Base-by-base conservation (phyloP, 2,888 invertebrate genomes). In the Nomada hirtipes region DNA sequence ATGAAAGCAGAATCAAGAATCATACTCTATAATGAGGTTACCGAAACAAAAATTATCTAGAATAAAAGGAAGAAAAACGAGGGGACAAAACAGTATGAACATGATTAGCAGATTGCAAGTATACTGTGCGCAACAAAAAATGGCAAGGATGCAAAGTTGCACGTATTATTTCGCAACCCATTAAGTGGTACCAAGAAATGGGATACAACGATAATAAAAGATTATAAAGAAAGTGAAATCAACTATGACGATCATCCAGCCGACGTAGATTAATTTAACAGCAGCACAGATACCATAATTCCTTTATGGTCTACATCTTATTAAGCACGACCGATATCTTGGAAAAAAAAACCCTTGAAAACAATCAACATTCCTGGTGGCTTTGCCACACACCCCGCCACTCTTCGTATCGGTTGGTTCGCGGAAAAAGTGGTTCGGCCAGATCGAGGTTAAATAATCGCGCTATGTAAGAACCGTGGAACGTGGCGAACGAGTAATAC, bases 381-480 rank as follows among this genome's bases (percentile, higher is more conserved):
- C 55, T 52, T 26, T 29, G 13, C 36, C 26, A 10, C 36, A 29
- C 36, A 65, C 23, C 13, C 59, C n/a, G 11, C n/a, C 59, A 4
- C 36, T 7, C 55, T 20, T 36, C 1, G 4, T 53, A 42, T 52
- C 2, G 26, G 9, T 42, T 3, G 44, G 57, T 44, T 29, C 69
- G 20, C 18, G 55, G 61, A 82, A 82, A 79, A 82, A 82, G 74
- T 52, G 47, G 74, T 67, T 42, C 65, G 47, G 47, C 65, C 55
- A 44, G 79, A 79, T 81, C 81, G 70, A 68, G 79, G 69, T 79
- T 81, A 81, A 74, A 79, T 81, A 81, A 79, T 81, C 73, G 64
- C n/a, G 29, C 20, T 59, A 26, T 29, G 63, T 69, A 76, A 79
- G 76, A 80, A 63, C 57, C 63, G 52, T 53, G 69, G 60, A 79